These are phyloP conservation scores for Nansenia antarctica DNA, from an alignment of 2,113 vertebrate genomes.

Conservation along the genomic window DNA sequence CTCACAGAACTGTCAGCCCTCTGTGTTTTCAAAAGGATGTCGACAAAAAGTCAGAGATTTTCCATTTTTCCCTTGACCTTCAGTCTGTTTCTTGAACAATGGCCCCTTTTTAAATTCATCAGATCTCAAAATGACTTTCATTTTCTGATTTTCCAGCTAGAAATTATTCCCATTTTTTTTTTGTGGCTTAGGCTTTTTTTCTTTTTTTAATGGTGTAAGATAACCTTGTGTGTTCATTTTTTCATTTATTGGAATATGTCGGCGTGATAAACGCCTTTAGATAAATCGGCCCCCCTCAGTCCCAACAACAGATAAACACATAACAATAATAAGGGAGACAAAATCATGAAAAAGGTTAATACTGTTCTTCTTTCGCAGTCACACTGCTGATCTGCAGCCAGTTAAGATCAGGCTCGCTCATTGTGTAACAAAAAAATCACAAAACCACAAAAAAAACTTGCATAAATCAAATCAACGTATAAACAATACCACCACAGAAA, in stretches of 20 bases:
- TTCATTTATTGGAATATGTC: not conserved
- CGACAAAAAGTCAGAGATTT: constrained; percentile 55
- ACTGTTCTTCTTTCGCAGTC: no score
- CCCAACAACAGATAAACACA: not conserved
- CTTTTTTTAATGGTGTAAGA: not conserved
- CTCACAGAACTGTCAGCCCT: constrained; percentile 50
- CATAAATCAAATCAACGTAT: no score
- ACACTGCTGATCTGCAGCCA: not conserved
- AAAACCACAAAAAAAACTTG: no score
- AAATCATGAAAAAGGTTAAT: not conserved
- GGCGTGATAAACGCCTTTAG: not conserved
- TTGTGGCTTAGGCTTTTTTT: not conserved
- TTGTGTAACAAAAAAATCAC: no score
- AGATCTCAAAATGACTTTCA: constrained; percentile 56
- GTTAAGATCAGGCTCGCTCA: no score
- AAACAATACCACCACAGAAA: no score
- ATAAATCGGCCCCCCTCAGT: not conserved
- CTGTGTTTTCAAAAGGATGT: constrained; percentile 58
- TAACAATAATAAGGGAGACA: not conserved
- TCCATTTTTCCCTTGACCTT: constrained; percentile 61
- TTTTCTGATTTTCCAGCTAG: constrained; percentile 39
- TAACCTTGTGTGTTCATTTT: not conserved
- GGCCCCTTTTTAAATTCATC: constrained; percentile 57
- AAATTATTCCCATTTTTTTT: constrained; percentile 24
- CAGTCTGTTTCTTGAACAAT: constrained; percentile 61